A percentile compares a stretch with the other conserved stretches of the same genome.
These are phyloP conservation scores for Argentina silus DNA, from an alignment of 2,797 vertebrate genomes.

Conservation along the genomic window DNA sequence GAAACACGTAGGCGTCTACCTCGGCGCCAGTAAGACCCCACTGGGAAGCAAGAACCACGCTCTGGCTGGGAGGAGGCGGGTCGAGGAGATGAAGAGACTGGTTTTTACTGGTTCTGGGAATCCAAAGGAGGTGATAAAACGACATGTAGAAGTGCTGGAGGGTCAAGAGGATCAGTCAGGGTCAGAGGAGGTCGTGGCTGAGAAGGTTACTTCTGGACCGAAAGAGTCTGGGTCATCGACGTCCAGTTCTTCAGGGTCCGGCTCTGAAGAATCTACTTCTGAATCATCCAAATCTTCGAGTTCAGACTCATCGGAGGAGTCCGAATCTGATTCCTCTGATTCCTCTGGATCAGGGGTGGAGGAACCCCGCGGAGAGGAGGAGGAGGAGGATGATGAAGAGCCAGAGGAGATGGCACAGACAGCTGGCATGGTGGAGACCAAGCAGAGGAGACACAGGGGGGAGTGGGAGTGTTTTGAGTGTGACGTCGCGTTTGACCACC, in stretches of 20 bases:
- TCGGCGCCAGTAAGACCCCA: neutral
- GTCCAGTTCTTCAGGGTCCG: neutral
- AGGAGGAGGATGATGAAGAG: too few species aligned
- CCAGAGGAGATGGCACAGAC: too few species aligned
- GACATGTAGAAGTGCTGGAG: neutral
- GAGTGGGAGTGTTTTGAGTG: slow-evolving; percentile 75
- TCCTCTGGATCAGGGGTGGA: neutral
- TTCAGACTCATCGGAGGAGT: neutral
- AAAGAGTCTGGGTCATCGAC: neutral
- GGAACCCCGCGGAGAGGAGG: neutral
- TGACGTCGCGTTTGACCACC: slow-evolving; percentile 66
- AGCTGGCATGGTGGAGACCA: too few species aligned
- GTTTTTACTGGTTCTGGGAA: neutral
- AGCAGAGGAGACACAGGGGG: neutral
- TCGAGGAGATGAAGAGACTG: neutral
- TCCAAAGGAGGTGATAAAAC: neutral
- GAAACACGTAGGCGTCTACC: slow-evolving; percentile 21
- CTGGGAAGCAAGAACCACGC: slow-evolving; percentile 1
- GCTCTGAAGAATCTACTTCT: neutral
- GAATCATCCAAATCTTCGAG: too few species aligned
- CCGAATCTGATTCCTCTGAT: slow-evolving; percentile 4
- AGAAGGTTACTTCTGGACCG: neutral
- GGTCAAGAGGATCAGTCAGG: neutral
- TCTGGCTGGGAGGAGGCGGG: neutral
- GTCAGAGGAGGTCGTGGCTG: neutral